Base-by-base conservation (phyloP, 2,113 vertebrate genomes). In the Elachura formosa region DNA sequence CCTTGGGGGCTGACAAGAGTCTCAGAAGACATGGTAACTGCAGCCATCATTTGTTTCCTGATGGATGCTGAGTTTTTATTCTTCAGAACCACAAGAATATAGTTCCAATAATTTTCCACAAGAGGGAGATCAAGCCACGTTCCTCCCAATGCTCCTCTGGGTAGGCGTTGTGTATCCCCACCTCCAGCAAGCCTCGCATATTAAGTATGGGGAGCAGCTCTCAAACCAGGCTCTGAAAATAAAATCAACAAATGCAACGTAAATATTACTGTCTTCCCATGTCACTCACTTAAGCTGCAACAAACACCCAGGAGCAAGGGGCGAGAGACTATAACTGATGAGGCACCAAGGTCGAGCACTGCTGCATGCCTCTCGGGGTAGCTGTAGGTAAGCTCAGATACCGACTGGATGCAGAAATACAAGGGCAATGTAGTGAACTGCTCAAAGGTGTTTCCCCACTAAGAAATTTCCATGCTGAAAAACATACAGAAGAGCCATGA, bases 111-210 rank as follows among this genome's bases (percentile, higher is more conserved):
- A 46, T 31, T 92, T 95, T 95, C 97, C 98, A 98, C 96, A 55
- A 98, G 97, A 94, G 97, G 98, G 98, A 96, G 96, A 96, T 84
- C 92, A 56, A 82, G 90, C 87, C 93, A 91, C 95, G 76, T 69
- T 80, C 68, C 66, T 95, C 83, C 87, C 75, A 91, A 24, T 15
- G 33, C 48, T 95, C 96, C 21, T 87, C 85, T 75, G 48, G 62
- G 71, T 28, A 56, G 18, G 43, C 5, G 1, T 25, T 66, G 33
- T n/a, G 24, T 83, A 59, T 31, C 40, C 68, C 9, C 51, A 56
- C 63, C 58, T 95, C 40, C 77, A 83, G 46, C 52, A 46, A n/a
- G 19, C 3, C 41, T 84, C 0, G 74, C 54, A 75, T 96, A 84
- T 88, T 93, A 89, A 61, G 61, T 66, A 9, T 3, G 55, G 9